phyloP scores from a whole-genome alignment of 2,888 invertebrate genomes.

The Microdon myrmicae region DNA sequence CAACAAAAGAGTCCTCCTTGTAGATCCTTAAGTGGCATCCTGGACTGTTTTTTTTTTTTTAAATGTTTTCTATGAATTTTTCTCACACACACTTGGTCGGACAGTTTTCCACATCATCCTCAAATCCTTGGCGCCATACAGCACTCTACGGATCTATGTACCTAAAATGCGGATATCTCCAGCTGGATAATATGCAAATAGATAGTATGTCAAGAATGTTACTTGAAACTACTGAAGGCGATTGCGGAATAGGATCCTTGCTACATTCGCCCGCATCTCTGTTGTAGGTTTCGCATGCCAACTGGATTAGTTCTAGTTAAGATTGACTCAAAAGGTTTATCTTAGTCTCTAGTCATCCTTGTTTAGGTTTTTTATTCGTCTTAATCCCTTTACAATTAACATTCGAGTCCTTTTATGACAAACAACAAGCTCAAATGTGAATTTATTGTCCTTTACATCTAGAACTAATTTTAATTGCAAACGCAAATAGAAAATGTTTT shows the following conservation, averaged over 20 bases:
- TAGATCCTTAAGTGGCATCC: conserved; percentile 36
- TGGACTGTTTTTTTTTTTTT: conserved; percentile 6
- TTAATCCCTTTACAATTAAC: too few relatives aligned
- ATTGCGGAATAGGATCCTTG: background rate
- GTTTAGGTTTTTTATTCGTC: too few relatives aligned
- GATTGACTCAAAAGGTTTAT: background rate
- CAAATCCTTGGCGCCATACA: conserved; percentile 30
- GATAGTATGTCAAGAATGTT: conserved; percentile 19
- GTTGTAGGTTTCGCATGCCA: conserved; percentile 4
- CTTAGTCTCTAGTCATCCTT: conserved; percentile 3
- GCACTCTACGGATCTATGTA: conserved; percentile 4
- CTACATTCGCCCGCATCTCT: background rate
- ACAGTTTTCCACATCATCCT: conserved; percentile 20
- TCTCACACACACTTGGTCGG: conserved; percentile 16
- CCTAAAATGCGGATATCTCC: conserved; percentile 33
- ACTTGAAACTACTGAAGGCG: background rate
- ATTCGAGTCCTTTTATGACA: too few relatives aligned
- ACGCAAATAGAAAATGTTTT: too few relatives aligned
- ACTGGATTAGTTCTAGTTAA: conserved; percentile 11
- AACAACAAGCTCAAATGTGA: too few relatives aligned
- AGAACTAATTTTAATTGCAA: too few relatives aligned
- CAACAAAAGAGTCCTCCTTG: conserved; percentile 34
- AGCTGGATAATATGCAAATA: conserved; percentile 37
- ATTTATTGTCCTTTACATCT: too few relatives aligned
- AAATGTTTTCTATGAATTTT: background rate